phyloP scores from a whole-genome alignment of 2,797 vertebrate genomes.

The Emys orbicularis region DNA sequence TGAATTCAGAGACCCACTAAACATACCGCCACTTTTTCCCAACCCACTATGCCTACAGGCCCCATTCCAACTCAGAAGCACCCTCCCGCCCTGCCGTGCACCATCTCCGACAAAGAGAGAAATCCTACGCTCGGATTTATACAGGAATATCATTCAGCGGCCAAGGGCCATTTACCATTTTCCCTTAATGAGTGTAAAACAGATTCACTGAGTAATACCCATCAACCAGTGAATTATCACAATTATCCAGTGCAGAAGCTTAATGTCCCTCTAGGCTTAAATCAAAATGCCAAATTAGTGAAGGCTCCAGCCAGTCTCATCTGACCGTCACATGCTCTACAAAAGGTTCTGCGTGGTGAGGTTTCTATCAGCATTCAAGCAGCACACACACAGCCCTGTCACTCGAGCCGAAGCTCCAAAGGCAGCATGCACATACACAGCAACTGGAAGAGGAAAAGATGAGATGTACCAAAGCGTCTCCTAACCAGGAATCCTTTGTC shows the following conservation, averaged over 20 bases:
- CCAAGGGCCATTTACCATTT: slow-evolving; percentile 20
- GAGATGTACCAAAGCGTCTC: neutral
- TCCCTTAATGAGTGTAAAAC: slow-evolving; percentile 17
- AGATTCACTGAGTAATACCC: slow-evolving; percentile 63
- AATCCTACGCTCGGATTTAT: neutral
- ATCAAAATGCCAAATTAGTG: slow-evolving; percentile 32
- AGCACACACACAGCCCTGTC: neutral
- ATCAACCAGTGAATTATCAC: slow-evolving; percentile 35
- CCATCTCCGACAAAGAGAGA: neutral
- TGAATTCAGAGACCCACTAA: rapidly evolving
- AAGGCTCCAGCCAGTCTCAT: neutral
- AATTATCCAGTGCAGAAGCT: slow-evolving; percentile 24
- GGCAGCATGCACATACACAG: rapidly evolving
- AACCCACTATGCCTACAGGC: neutral
- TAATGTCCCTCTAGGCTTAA: slow-evolving; percentile 27
- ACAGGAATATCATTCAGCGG: slow-evolving; percentile 28
- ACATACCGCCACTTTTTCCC: neutral
- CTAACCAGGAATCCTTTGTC: neutral
- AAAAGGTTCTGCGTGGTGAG: neutral
- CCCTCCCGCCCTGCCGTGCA: neutral
- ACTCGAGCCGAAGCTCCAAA: rapidly evolving
- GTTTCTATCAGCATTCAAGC: neutral
- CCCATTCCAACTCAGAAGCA: neutral
- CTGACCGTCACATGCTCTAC: rapidly evolving
- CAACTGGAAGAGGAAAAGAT: neutral